Evolutionary conservation across 2,113 vertebrate genomes (phyloP), one percentile per base, ranked within the genome.

Genomic region (Mobula hypostoma): DNA sequence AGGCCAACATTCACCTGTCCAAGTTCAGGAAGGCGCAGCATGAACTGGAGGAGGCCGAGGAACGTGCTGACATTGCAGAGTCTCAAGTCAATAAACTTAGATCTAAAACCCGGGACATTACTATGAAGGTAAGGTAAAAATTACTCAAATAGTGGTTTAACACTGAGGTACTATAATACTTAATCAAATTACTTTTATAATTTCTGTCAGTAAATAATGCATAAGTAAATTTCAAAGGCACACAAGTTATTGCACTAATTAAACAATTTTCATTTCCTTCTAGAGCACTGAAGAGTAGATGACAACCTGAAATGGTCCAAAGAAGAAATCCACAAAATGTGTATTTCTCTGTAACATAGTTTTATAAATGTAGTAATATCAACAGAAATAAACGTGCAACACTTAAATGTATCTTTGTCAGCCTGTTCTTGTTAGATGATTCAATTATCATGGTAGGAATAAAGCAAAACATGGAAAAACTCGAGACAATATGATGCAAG

Each of bases 81-180:
- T 94, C 94, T 29, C 94, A 94, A 76, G 94, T 94, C 94, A 94
- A 82, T 76, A 94, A 94, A 72, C 56, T 94, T 12, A 94, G 94
- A 79, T 15, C 77, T 24, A 94, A 94, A 85, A 94, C 56, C 94
- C 94, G 94, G 14, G 94, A 94, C 77, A 85, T 85, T 56, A 93
- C 2, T 29, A 0, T 29, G 2, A 93, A 93, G 91, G 91, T 93
- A 93, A 1, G 32, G 72, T 27, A 56, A 74, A 7, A 66, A 32
- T 7, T 19, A 90, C 32, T 93, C 21, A 68, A 90, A 90, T 24
- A 56, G 7, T 9, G 56, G 19, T 8, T 83, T 63, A 48, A 90
- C 36, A 90, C 15, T 14, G 56, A 93, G 48, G 1, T 32, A 8
- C n/a, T 6, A 19, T 66, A 17, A 29, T 66, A 68, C n/a, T 21